phyloP scores from a whole-genome alignment of 2,888 invertebrate species.

The Microplitis deprimator region DNA sequence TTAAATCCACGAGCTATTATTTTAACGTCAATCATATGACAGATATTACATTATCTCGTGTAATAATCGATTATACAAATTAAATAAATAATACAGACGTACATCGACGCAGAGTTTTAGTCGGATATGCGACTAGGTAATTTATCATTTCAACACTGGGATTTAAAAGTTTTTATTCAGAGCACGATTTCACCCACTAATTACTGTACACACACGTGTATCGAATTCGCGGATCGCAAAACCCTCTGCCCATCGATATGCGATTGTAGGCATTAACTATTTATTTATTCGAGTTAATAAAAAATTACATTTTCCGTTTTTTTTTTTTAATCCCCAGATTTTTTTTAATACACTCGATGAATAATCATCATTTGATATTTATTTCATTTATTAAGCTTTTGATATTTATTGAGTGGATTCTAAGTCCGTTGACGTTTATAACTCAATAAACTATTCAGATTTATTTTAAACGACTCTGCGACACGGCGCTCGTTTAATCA shows the following conservation, averaged over 20 bases:
- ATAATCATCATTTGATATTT: background rate
- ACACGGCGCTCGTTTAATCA: background rate
- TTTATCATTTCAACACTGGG: constrained; percentile 46
- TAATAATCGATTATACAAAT: constrained; percentile 51
- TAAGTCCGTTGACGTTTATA: background rate
- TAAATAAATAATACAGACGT: constrained; percentile 32
- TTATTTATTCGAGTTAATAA: too few relatives aligned
- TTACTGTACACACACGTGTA: constrained; percentile 43
- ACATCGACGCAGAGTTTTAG: constrained; percentile 21
- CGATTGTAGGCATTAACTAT: too few relatives aligned
- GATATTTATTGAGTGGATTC: background rate
- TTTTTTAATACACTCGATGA: too few relatives aligned
- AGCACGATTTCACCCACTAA: constrained; percentile 49
- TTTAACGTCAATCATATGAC: constrained; percentile 48
- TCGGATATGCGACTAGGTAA: constrained; percentile 44
- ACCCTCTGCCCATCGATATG: too few relatives aligned
- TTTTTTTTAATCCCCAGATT: too few relatives aligned
- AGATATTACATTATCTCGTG: constrained; percentile 53
- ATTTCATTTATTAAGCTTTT: background rate
- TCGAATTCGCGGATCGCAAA: constrained; percentile 6
- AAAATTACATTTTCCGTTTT: too few relatives aligned
- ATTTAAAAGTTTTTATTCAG: constrained; percentile 45
- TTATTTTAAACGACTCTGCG: background rate
- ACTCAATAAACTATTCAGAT: background rate
- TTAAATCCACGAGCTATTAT: constrained; percentile 17